Conservation (phyloP, 2,797 vertebrate species). For the Crypturellus tataupa region DNA sequence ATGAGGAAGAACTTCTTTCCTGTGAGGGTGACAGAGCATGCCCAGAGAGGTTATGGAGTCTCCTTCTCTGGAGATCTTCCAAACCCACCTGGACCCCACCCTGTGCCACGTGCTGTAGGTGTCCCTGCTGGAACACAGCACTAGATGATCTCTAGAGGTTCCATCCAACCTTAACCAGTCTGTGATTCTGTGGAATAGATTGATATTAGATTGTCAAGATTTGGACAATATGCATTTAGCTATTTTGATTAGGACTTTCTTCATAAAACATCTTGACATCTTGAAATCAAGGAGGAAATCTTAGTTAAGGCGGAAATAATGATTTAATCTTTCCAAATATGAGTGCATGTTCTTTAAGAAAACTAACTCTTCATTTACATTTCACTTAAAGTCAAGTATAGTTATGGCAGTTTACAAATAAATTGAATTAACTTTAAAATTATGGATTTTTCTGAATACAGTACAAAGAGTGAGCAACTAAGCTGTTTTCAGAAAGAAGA, state of each 20-base stretch:
- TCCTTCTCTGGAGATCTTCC: too few species aligned
- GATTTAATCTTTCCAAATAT: background rate
- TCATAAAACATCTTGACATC: background rate
- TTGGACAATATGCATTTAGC: background rate
- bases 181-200: too few species aligned
- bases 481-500: background rate
- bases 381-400: background rate
- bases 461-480: background rate
- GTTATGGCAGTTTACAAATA: background rate
- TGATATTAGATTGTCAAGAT: background rate
- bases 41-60: too few species aligned
- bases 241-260: background rate
- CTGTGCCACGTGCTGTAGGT: too few species aligned
- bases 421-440: background rate
- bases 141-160: too few species aligned
- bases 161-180: too few species aligned
- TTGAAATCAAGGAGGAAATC: background rate
- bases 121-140: too few species aligned
- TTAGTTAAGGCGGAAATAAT: background rate
- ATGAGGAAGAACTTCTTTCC: too few species aligned
- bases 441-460: background rate
- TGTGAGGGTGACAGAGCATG: too few species aligned
- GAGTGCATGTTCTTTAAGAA: background rate
- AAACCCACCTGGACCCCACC: too few species aligned
- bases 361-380: background rate